Base-by-base conservation (phyloP, 35 echinoderm and acorn worm species). In the Hemicentrotus pulcherrimus region DNA sequence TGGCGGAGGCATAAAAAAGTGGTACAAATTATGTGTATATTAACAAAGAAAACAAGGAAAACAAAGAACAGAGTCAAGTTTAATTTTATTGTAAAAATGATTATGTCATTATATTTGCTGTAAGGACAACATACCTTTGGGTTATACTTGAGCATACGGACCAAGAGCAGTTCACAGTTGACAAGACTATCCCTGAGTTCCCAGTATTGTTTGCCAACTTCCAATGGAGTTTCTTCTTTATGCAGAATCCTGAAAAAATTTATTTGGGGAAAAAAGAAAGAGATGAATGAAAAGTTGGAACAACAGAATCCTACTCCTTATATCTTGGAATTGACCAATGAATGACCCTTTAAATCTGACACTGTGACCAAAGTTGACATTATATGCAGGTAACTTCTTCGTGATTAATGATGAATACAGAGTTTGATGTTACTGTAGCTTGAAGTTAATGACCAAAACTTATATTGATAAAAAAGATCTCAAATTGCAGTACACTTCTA, bases 111-210 rank as follows among this genome's bases (percentile, higher is more conserved):
- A 89, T 24, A 5, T 32, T 45, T 41, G 0, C 35, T 41, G 0
- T 93, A 4, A 24, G 70, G 12, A 5, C 32, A 18, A 32, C 60
- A 32, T 94, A 96, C 94, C 91, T 97, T 97, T 31, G 97, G 95
- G 88, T 99, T 97, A 47, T 94, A 98, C 48, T 96, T 95, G 46
- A 99, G 87, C 30, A 97, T 96, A 46, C 98, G 65, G 47, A 99
- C 95, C 0, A 99, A n/a, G n/a, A 99, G 95, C n/a, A 99, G 94
- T 95, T 99, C 98, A 95, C 98, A 97, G 88, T 97, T 96, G 0
- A 98, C 96, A 46, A 98, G 92, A 91, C 98, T 98, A 10, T 99
- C 98, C 61, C 98, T 91, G 31, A 99, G 95, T 55, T 98, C 98
- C 97, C 97, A 97, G 97, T 98, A 99, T 28, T 92, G 65, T 61